Evolutionary conservation across 2,797 vertebrate species (phyloP).

Genomic region (Sorex maritimensis): DNA sequence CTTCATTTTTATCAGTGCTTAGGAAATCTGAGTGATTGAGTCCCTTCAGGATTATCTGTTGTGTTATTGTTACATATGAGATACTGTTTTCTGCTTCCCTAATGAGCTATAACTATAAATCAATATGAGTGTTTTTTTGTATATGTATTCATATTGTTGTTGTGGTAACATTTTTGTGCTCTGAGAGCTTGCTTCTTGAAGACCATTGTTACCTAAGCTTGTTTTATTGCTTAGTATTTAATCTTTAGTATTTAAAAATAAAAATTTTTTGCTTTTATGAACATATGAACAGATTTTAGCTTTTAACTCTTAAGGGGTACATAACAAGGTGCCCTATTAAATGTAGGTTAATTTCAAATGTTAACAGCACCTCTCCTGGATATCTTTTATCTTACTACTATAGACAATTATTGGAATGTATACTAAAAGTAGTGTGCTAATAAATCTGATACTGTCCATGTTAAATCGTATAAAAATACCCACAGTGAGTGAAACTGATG

Average conservation of each 20-base stretch:
- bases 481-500: too few relatives aligned
- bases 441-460: too few relatives aligned
- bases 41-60: slow-evolving; percentile 66
- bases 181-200: slow-evolving; percentile 59
- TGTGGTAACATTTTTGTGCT: neutral
- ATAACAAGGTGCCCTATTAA: slow-evolving; percentile 7
- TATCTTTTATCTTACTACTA: too few relatives aligned
- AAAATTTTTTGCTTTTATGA: neutral
- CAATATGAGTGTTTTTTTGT: slow-evolving; percentile 38
- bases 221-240: slow-evolving; percentile 62
- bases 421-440: too few relatives aligned
- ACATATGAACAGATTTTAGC: slow-evolving; percentile 38
- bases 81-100: slow-evolving; percentile 59
- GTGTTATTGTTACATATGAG: slow-evolving; percentile 39
- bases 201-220: slow-evolving; percentile 14
- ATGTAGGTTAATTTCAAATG: neutral
- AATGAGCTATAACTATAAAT: slow-evolving; percentile 43
- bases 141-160: slow-evolving; percentile 32
- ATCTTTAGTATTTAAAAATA: slow-evolving; percentile 46
- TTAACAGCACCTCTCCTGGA: too few relatives aligned
- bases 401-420: too few relatives aligned
- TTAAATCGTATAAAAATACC: too few relatives aligned
- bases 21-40: slow-evolving; percentile 53
- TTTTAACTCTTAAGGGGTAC: slow-evolving; percentile 31
- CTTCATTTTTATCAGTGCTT: slow-evolving; percentile 71